phyloP scores from a whole-genome alignment of 2,888 invertebrate species.

The Cremastinae sp. region DNA sequence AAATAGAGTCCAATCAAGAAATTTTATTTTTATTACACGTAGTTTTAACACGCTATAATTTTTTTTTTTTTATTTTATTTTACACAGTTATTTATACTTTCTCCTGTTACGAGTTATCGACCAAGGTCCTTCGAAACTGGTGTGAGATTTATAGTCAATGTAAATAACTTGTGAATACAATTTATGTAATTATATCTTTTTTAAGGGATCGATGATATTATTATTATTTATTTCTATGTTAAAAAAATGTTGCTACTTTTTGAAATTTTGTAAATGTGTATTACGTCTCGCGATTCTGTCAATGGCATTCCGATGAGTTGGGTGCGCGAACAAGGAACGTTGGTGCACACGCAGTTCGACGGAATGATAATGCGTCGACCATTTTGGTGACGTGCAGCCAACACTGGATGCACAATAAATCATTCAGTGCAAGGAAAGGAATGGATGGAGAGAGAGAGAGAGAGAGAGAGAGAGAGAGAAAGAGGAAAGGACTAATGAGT shows the following conservation, averaged over 20 bases:
- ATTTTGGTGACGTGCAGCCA: constrained; percentile 50
- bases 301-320: constrained; percentile 48
- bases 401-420: constrained; percentile 51
- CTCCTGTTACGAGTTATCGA: too few relatives aligned
- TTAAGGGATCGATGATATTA: constrained; percentile 9
- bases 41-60: too few relatives aligned
- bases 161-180: not conserved
- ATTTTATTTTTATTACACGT: too few relatives aligned
- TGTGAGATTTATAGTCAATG: not conserved
- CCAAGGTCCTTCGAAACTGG: not conserved
- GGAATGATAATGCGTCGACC: constrained; percentile 58
- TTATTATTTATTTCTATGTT: not conserved
- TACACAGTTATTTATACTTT: too few relatives aligned
- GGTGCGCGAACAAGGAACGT: constrained; percentile 14
- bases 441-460: constrained; percentile 8
- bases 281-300: constrained; percentile 33
- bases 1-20: too few relatives aligned
- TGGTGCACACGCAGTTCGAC: constrained; percentile 47
- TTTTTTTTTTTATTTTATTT: too few relatives aligned
- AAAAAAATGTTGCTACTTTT: constrained; percentile 1
- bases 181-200: not conserved
- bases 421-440: constrained; percentile 33
- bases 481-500: not conserved
- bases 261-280: constrained; percentile 1
- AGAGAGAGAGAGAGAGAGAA: not conserved